A percentile compares a stretch with the other conserved stretches of the same genome.
phyloP scores from a whole-genome alignment of 2,888 invertebrate genomes.

The Drosophila lacicola region DNA sequence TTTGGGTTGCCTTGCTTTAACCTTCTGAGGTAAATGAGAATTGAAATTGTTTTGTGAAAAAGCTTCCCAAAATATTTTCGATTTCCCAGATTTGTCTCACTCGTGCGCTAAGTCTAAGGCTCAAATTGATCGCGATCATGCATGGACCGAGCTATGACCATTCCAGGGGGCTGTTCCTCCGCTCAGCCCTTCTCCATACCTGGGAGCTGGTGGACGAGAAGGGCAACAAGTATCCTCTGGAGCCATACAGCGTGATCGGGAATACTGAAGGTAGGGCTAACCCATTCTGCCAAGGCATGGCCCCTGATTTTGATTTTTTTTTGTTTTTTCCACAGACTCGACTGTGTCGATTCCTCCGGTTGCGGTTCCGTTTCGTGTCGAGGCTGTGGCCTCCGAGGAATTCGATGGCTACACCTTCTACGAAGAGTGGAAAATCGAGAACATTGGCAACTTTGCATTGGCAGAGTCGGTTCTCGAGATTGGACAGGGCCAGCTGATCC shows the following conservation, averaged over 20 bases:
- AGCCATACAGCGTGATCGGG: background rate
- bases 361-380: background rate
- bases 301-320: background rate
- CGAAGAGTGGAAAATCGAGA: background rate
- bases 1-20: too few relatives aligned
- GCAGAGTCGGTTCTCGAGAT: background rate
- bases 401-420: conserved; percentile 1
- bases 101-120: too few relatives aligned
- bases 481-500: background rate
- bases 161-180: background rate
- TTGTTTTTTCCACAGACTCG: background rate
- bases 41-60: too few relatives aligned
- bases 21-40: too few relatives aligned
- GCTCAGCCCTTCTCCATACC: background rate
- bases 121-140: background rate
- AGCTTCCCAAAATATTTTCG: too few relatives aligned
- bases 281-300: background rate
- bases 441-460: background rate
- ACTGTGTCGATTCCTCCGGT: background rate
- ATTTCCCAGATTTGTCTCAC: too few relatives aligned
- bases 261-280: background rate
- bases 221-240: background rate
- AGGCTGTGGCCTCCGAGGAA: background rate
- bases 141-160: background rate
- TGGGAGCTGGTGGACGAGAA: background rate